These are phyloP conservation scores for Anhinga rufa DNA, from an alignment of 2,113 vertebrate species.

Conservation along the genomic window DNA sequence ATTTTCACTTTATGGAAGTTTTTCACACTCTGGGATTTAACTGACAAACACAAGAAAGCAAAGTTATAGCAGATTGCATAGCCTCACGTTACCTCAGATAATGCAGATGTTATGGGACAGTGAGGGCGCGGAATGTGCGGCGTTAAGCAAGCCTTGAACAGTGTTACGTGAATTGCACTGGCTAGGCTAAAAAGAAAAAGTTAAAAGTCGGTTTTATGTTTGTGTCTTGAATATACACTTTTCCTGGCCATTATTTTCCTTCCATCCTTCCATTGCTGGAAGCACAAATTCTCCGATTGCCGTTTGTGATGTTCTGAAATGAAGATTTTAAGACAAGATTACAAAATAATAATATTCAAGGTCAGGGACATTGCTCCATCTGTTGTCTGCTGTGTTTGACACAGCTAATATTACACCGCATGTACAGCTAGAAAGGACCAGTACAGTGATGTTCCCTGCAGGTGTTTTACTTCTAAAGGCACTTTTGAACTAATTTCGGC, in stretches of 20 bases:
- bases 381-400: background rate
- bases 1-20: conserved; percentile 4
- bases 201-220: background rate
- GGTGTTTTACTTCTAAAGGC: background rate
- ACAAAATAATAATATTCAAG: background rate
- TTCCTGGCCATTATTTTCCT: background rate
- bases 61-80: background rate
- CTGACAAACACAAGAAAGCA: background rate
- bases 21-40: conserved; percentile 2
- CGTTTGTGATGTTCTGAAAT: background rate
- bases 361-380: background rate
- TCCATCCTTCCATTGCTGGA: background rate
- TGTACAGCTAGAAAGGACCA: background rate
- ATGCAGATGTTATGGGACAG: background rate
- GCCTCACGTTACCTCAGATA: background rate
- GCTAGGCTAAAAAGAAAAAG: background rate
- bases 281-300: background rate
- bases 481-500: background rate
- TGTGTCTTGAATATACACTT: background rate
- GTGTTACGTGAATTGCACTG: background rate
- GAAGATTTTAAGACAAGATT: background rate
- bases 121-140: background rate
- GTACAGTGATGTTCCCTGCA: background rate
- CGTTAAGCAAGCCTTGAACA: background rate
- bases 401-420: background rate